Evolutionary conservation across 2,113 vertebrate genomes (phyloP), one percentile per base, ranked within the genome.

Genomic region (Anser cygnoides): DNA sequence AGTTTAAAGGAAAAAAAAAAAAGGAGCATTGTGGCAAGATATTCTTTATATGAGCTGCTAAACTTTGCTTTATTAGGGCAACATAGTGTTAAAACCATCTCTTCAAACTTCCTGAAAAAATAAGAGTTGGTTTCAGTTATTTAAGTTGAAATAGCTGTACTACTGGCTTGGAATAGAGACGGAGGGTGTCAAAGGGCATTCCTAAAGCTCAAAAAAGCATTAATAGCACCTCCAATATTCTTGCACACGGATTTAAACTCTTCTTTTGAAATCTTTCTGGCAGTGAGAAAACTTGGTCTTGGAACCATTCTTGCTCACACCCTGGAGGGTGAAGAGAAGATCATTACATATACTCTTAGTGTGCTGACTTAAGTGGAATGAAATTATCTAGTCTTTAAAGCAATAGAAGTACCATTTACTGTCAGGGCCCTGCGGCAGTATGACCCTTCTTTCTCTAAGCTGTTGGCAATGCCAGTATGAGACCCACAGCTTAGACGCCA

Each of bases 321-420:
- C 67, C 95, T 92, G 37, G 87, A 94, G 83, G 74, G 54, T 66
- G 61, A 97, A 96, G 55, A 63, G 81, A 92, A 95, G 72, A 95
- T 81, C 92, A 81, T 76, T 91, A 90, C 75, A 61, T 15, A 46
- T 26, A 78, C 28, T 81, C 65, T 74, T 89, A 37, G 18, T 68
- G 87, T 95, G 63, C 85, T 87, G 88, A 95, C 68, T 62, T 74
- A 74, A 76, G 41, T 82, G 55, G 91, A 92, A 85, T 87, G 66
- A 95, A 95, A 95, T 96, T 84, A 90, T 93, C 84, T 94, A 86
- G 82, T 68, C 76, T 95, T 96, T 90, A 91, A 96, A 93, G 89
- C 44, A 26, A 81, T 13, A 80, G 67, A 33, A 57, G 20, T 37
- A 84, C 62, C 26, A 49, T 86, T 76, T 59, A 35, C 41, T 28